Percentiles rank a stretch among this genome's conserved stretches.
These are phyloP conservation scores for Actias luna DNA, from an alignment of 2,888 invertebrate species.

Conservation along the genomic window DNA sequence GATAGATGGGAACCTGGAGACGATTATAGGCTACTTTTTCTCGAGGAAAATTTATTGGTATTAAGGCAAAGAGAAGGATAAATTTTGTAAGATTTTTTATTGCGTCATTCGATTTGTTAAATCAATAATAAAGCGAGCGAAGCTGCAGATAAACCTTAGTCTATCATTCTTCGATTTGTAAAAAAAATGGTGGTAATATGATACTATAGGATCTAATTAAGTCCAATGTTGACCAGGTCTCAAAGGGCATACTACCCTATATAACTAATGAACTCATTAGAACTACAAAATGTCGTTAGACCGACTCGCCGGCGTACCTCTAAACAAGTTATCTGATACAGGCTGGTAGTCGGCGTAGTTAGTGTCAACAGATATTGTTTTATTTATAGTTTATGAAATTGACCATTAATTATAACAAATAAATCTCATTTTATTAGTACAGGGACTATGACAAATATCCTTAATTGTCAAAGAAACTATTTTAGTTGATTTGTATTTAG, in stretches of 20 bases:
- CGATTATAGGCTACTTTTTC: too few species aligned
- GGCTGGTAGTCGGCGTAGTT: background rate
- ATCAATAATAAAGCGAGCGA: too few species aligned
- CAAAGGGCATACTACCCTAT: conserved; percentile 1
- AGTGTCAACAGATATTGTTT: background rate
- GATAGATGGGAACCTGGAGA: too few species aligned
- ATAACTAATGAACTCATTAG: conserved; percentile 9
- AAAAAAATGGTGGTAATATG: background rate
- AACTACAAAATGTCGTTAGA: conserved; percentile 4
- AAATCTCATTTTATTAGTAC: background rate
- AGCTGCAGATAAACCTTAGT: too few species aligned
- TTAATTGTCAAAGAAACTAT: background rate
- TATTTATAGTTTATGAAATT: background rate
- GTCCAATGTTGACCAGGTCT: background rate
- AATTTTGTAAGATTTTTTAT: too few species aligned
- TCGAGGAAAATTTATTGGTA: too few species aligned
- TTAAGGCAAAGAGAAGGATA: too few species aligned
- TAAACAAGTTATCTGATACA: conserved; percentile 4
- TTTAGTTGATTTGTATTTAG: background rate
- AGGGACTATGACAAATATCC: too few species aligned
- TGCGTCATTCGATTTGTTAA: too few species aligned
- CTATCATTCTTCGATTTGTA: background rate
- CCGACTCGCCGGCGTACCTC: background rate
- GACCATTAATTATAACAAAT: background rate
- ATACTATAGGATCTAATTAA: conserved; percentile 3